Base-by-base conservation (phyloP, 1,140 invertebrate genomes). In the Monomorium pharaonis region DNA sequence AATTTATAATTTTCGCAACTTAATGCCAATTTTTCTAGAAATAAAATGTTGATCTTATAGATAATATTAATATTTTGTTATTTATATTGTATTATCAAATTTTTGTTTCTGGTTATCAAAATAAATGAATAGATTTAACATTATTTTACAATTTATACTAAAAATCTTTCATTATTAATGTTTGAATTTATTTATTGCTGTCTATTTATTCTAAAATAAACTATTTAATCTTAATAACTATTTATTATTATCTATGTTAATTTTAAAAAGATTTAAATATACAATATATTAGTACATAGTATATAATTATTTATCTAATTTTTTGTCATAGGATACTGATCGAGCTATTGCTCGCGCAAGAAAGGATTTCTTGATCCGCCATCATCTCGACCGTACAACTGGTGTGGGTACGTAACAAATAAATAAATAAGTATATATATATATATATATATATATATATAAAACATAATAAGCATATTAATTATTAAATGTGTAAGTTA, bases 301-400 rank as follows among this genome's bases (percentile, higher is more conserved):
- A 37, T 3, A 4, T 5, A 21, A 63, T 63, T 54, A 58, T 76
- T 12, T 62, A 51, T 72, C 10, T 69, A 6, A 27, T 63, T 33
- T 74, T 74, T 33, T 86, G 12, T 86, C 47, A 21, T 84, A 95
- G 94, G 95, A 96, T 86, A 94, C 93, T 67, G 95, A 95, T 84
- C 94, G 93, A 93, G 95, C 95, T n/a, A 94, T 94, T 33, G 93
- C 94, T 91, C 94, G 94, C 77, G 95, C 95, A 89, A 95, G 95
- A 91, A 95, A 94, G 78, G 95, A 96, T 88, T 95, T 95, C 91
- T 93, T 97, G 93, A 96, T 97, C 88, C 96, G 96, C 86, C 97
- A 97, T 95, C 97, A 97, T 93, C 95, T 97, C 88, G 97, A 97
- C 95, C 95, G 97, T 92, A 97, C 97, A 91, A 97, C 96, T 78